Percentiles rank a stretch among this genome's conserved stretches.
Conservation (phyloP, 30 jellyfish, hydroid and myxozoan genomes). For the Turritopsis rubra region DNA sequence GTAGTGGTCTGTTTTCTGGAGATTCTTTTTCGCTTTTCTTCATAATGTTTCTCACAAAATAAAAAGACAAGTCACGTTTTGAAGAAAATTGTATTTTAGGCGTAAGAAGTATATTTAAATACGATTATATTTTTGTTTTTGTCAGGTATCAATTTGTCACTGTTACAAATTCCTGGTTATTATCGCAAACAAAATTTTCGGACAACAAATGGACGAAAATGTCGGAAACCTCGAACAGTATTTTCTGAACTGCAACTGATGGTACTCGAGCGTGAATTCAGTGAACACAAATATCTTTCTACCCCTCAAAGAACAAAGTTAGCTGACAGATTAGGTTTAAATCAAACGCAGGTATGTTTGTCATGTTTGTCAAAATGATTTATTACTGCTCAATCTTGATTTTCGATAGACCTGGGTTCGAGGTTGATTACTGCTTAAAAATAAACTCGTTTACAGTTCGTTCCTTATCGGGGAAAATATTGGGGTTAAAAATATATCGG, state of each 20-base stretch:
- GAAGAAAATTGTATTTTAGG: too few species aligned
- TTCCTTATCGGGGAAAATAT: too few species aligned
- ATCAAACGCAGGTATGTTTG: conserved; percentile 78
- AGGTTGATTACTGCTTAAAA: too few species aligned
- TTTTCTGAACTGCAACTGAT: conserved; percentile 89
- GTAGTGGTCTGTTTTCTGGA: too few species aligned
- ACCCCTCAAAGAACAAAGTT: conserved; percentile 96
- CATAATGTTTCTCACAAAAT: too few species aligned
- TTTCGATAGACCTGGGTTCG: too few species aligned
- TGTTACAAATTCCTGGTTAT: conserved; percentile 66
- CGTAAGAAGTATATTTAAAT: too few species aligned
- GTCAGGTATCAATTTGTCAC: neutral
- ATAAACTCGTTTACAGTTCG: too few species aligned
- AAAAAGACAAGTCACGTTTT: too few species aligned
- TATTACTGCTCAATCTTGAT: neutral
- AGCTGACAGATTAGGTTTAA: conserved; percentile 95
- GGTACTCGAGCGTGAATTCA: conserved; percentile 92
- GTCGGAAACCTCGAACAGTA: conserved; percentile 98
- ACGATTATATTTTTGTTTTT: neutral
- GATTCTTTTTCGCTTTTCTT: too few species aligned
- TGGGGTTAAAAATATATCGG: too few species aligned
- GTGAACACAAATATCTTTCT: conserved; percentile 84
- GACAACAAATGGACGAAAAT: conserved; percentile 88
- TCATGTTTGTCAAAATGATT: neutral
- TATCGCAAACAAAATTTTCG: conserved; percentile 76